A percentile compares a stretch with the other conserved stretches of the same genome.
Evolutionary conservation across 37 sponge, comb jelly and placozoan species (phyloP).

Genomic region (Trichoplax adhaerens): DNA sequence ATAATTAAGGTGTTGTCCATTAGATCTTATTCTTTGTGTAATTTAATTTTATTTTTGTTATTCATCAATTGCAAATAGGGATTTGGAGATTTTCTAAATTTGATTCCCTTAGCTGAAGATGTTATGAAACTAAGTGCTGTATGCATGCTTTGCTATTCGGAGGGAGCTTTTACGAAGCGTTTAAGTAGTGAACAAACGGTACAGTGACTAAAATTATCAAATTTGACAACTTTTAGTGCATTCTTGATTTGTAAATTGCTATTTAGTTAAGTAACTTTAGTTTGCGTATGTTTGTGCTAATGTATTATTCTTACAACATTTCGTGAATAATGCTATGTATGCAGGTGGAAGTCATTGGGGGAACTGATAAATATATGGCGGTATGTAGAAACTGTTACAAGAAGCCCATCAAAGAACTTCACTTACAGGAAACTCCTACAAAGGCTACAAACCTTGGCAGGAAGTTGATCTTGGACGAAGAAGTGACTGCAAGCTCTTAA

Average conservation of each 20-base stretch:
- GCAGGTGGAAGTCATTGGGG: slow-evolving; percentile 82
- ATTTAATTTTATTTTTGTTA: background rate
- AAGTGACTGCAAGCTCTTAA: too few species aligned
- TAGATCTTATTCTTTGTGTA: background rate
- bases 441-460: too few species aligned
- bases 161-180: slow-evolving; percentile 83
- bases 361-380: slow-evolving; percentile 90
- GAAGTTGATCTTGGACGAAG: too few species aligned
- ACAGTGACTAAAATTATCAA: too few species aligned
- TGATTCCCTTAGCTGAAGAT: slow-evolving; percentile 77
- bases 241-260: too few species aligned
- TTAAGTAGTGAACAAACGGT: slow-evolving; percentile 59
- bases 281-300: too few species aligned
- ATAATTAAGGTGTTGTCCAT: too few species aligned
- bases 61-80: slow-evolving; percentile 19
- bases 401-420: background rate
- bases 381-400: slow-evolving; percentile 70
- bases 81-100: slow-evolving; percentile 62
- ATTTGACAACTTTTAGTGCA: too few species aligned
- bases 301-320: background rate
- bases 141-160: slow-evolving; percentile 75
- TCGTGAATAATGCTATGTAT: background rate
- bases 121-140: slow-evolving; percentile 84
- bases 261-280: too few species aligned
- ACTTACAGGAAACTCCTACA: background rate